Base-by-base conservation (phyloP, 2,888 invertebrate genomes). In the Habrosyne pyritoides region DNA sequence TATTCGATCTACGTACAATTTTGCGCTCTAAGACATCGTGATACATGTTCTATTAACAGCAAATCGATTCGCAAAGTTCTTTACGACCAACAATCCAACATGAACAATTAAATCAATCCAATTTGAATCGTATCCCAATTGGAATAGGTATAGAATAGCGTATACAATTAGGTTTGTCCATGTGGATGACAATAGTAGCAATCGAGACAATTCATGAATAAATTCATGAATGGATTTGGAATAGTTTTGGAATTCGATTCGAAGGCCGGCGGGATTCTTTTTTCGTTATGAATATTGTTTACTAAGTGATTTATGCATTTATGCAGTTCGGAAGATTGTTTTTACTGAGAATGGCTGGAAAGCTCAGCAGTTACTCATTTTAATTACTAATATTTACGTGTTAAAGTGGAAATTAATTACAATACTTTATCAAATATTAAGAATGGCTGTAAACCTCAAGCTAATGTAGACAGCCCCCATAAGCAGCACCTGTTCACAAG, bases 181-280 rank as follows among this genome's bases (percentile, higher is more conserved):
- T 54, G 30, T 54, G 56, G 60, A 68, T 61, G 68, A 73, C 71
- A 75, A 75, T 73, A 61, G 68, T 66, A 65, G 63, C 75, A 73
- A 71, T 71, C 62, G 66, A 67, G 67, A 67, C 67, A 68, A 67
- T 66, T 67, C 71, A 73, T 75, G 71, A 73, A 75, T 75, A 69
- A 61, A 75, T 75, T 72, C 68, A 75, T 75, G 75, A 73, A 73
- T 66, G 69, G 69, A 63, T 72, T 68, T 68, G 21, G 63, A 75
- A 75, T 68, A 66, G 67, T 73, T 67, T 57, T 63, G 50, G 53
- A 50, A 50, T 28, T 28, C 53, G 60, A 42, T 47, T 58, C 53
- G 60, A 57, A 63, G 55, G 57, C 51, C 60, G 64, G 61, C 67
- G 64, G 66, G 71, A 64, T 61, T 66, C 59, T 61, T 71, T 73